phyloP scores from a whole-genome alignment of 2,888 invertebrate species.

The Drymonia ruficornis region DNA sequence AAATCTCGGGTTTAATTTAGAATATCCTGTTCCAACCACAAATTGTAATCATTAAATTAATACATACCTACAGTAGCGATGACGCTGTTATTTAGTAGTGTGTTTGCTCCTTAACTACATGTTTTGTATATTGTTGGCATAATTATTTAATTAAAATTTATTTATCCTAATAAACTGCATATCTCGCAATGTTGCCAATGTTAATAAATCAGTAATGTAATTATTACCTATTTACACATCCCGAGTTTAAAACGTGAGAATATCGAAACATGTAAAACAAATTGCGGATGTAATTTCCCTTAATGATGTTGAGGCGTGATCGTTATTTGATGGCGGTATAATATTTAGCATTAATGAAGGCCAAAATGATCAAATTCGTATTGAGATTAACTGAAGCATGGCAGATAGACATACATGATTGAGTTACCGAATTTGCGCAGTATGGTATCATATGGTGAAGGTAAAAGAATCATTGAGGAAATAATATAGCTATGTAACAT shows the following conservation, averaged over 20 bases:
- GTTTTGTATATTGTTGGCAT: no score
- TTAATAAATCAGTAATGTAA: neutral
- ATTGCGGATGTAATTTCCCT: slow-evolving; percentile 36
- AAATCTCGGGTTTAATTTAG: slow-evolving; percentile 9
- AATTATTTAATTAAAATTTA: no score
- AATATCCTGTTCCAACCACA: slow-evolving; percentile 11
- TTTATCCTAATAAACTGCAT: no score
- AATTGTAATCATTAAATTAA: slow-evolving; percentile 1
- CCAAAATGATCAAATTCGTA: slow-evolving; percentile 38
- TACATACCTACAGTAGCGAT: no score
- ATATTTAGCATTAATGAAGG: slow-evolving; percentile 41
- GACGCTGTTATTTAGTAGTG: neutral
- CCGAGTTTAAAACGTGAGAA: slow-evolving; percentile 3
- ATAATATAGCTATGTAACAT: neutral
- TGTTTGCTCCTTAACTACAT: neutral
- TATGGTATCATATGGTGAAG: slow-evolving; percentile 10
- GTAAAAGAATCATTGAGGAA: neutral
- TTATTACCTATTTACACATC: neutral
- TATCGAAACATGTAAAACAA: slow-evolving; percentile 1
- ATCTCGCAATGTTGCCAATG: neutral
- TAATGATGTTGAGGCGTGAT: slow-evolving; percentile 26
- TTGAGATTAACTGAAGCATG: slow-evolving; percentile 22
- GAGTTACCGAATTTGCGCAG: slow-evolving; percentile 19
- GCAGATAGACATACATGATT: slow-evolving; percentile 24
- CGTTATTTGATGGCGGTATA: slow-evolving; percentile 27